Conservation (phyloP, 2,888 invertebrate genomes). For the Eupithecia pulchellata region DNA sequence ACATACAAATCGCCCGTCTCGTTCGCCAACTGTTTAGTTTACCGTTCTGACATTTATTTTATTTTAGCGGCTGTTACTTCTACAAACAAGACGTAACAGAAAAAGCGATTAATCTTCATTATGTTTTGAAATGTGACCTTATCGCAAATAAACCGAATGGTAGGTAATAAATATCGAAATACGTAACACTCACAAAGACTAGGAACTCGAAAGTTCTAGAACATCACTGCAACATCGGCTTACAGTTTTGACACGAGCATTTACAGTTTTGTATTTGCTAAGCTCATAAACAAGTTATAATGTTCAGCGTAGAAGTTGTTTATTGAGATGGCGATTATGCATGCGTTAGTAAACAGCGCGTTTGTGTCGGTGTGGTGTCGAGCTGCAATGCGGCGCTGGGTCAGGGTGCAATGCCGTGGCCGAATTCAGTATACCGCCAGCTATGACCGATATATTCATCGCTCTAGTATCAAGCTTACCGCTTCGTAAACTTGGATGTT, state of each 20-base stretch:
- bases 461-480: too few species aligned
- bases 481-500: conserved; percentile 8
- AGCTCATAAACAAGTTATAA: conserved; percentile 50
- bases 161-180: conserved; percentile 14
- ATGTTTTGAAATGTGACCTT: conserved; percentile 53
- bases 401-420: conserved; percentile 65
- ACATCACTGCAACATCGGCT: conserved; percentile 30
- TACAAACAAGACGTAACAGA: conserved; percentile 20
- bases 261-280: conserved; percentile 45
- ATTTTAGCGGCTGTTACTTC: conserved; percentile 43
- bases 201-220: conserved; percentile 19
- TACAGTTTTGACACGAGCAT: conserved; percentile 41
- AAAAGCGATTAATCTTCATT: conserved; percentile 42
- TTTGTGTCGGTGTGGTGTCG: conserved; percentile 66
- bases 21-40: conserved; percentile 48
- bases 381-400: conserved; percentile 36
- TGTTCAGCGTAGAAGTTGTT: conserved; percentile 46
- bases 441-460: conserved; percentile 3
- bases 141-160: conserved; percentile 9
- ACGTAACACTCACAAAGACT: conserved; percentile 10
- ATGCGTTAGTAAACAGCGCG: conserved; percentile 70
- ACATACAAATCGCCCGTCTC: conserved; percentile 61
- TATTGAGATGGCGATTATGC: conserved; percentile 57
- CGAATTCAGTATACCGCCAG: conserved; percentile 9
- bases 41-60: conserved; percentile 50